These are phyloP conservation scores for Carassius carassius DNA, from an alignment of 2,113 vertebrate genomes.

Conservation along the genomic window DNA sequence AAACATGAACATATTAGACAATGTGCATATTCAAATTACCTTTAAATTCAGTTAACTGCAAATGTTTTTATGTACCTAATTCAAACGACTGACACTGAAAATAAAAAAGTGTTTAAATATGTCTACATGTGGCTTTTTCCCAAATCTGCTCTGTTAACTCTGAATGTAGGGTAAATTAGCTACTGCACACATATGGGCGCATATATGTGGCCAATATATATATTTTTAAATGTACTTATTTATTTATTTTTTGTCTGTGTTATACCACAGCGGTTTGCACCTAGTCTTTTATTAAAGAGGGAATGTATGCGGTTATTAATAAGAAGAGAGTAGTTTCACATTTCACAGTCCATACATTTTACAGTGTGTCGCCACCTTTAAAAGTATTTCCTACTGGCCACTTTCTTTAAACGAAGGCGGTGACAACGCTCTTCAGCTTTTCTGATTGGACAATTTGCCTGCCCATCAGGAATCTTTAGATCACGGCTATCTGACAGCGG, in stretches of 20 bases:
- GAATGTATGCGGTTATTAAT: background rate
- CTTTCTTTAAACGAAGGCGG: background rate
- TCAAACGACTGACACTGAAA: background rate
- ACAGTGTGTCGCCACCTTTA: constrained; percentile 21
- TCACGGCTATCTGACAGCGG: constrained; percentile 56
- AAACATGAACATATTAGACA: background rate
- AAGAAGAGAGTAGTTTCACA: constrained; percentile 28
- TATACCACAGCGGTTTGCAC: background rate
- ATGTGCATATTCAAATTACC: background rate
- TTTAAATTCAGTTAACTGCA: background rate
- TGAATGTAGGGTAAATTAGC: background rate
- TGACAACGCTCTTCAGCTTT: background rate
- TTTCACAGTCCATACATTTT: background rate
- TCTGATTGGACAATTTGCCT: constrained; percentile 63
- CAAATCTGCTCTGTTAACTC: background rate
- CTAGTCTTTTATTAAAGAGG: constrained; percentile 11
- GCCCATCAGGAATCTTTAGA: constrained; percentile 37
- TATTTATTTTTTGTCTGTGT: background rate
- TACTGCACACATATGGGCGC: background rate
- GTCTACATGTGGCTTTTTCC: background rate
- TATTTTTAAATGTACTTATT: background rate
- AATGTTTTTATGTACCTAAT: background rate
- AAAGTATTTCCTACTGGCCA: constrained; percentile 60
- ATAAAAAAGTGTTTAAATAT: background rate
- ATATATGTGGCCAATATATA: background rate